phyloP scores from a whole-genome alignment of 2,888 invertebrate genomes.

The Thalpophila matura region DNA sequence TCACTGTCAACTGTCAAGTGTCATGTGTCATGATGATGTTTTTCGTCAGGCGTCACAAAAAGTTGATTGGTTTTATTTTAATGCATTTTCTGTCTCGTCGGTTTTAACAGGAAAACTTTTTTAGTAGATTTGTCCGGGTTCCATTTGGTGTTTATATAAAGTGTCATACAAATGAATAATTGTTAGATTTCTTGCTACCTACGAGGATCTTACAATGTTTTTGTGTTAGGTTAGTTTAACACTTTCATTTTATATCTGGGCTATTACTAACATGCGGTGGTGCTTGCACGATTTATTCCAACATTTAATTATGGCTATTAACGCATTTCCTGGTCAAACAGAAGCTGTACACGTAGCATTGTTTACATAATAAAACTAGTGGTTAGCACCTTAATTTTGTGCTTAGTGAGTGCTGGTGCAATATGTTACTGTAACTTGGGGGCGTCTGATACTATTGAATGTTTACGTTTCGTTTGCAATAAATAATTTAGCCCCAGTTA shows the following conservation, averaged over 20 bases:
- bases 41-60: slow-evolving; percentile 14
- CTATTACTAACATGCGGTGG: slow-evolving; percentile 30
- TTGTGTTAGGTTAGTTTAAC: slow-evolving; percentile 47
- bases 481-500: neutral
- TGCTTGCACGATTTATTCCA: slow-evolving; percentile 3
- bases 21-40: neutral
- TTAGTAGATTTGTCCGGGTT: slow-evolving; percentile 1
- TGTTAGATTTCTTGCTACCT: slow-evolving; percentile 11
- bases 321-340: slow-evolving; percentile 6
- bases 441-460: slow-evolving; percentile 22
- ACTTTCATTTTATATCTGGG: slow-evolving; percentile 41
- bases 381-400: slow-evolving; percentile 3
- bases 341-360: slow-evolving; percentile 23
- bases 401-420: neutral
- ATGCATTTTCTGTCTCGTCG: slow-evolving; percentile 1
- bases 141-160: slow-evolving; percentile 2
- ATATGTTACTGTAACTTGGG: slow-evolving; percentile 6
- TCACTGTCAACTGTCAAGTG: neutral
- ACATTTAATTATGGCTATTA: slow-evolving; percentile 4
- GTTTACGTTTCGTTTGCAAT: neutral
- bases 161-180: slow-evolving; percentile 28
- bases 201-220: slow-evolving; percentile 40
- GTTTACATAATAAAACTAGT: slow-evolving; percentile 41
- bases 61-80: slow-evolving; percentile 1
- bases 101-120: slow-evolving; percentile 9